Percentiles rank a stretch among this genome's conserved stretches.
Conservation (phyloP, 2,113 vertebrate species). For the Xenus cinereus region DNA sequence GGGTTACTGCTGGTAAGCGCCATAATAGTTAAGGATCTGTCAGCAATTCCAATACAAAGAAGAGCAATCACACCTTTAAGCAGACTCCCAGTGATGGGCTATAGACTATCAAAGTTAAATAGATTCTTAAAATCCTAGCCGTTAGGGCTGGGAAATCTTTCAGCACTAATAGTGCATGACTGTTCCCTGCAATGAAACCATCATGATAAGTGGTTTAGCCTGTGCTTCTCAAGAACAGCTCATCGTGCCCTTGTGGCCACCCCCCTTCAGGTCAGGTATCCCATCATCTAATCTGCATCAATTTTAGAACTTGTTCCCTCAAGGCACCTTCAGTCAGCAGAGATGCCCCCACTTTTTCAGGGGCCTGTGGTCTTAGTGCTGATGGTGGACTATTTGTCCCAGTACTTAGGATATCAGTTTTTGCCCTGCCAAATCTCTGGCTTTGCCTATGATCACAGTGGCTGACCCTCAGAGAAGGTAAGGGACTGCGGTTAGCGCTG, state of each 20-base stretch:
- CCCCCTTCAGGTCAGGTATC: neutral
- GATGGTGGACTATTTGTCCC: neutral
- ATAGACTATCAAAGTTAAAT: slow-evolving; percentile 67
- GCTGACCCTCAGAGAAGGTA: neutral
- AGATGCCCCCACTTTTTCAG: neutral
- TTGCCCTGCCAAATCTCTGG: neutral
- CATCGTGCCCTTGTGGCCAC: slow-evolving; percentile 28
- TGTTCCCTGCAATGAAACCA: slow-evolving; percentile 51
- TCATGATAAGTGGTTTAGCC: slow-evolving; percentile 42
- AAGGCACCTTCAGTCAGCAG: neutral
- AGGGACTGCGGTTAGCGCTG: neutral
- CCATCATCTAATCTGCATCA: neutral
- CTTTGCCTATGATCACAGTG: neutral
- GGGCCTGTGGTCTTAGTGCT: neutral
- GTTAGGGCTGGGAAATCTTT: slow-evolving; percentile 64
- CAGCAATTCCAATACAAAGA: slow-evolving; percentile 67
- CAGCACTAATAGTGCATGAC: slow-evolving; percentile 66
- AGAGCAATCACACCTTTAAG: slow-evolving; percentile 64
- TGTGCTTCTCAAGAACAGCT: neutral
- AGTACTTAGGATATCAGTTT: neutral
- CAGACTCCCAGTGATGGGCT: slow-evolving; percentile 55
- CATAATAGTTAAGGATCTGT: slow-evolving; percentile 68
- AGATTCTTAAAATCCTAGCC: slow-evolving; percentile 60
- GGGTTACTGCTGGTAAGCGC: slow-evolving; percentile 58
- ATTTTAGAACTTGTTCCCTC: neutral